Evolutionary conservation across 2,113 vertebrate genomes (phyloP).

Genomic region (Ctenomys sociabilis): DNA sequence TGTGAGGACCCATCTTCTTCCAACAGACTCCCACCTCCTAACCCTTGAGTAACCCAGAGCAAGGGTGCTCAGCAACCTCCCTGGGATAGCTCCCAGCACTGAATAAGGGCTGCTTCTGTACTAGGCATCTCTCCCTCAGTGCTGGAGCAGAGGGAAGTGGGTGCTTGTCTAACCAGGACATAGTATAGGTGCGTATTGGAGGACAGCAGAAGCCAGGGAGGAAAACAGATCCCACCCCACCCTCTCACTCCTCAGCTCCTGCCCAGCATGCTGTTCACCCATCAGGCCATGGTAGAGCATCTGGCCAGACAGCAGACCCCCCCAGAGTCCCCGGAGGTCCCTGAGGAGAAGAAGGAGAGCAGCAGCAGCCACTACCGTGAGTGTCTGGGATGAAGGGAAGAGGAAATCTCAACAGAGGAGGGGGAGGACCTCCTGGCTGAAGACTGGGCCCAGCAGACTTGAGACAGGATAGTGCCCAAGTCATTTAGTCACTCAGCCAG

Average conservation of each 20-base stretch:
- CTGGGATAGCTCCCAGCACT: not conserved
- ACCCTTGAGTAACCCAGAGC: not conserved
- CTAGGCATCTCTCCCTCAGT: not conserved
- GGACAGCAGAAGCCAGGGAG: not conserved
- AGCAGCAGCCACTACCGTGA: not conserved
- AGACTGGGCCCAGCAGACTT: not conserved
- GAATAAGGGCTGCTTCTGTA: not conserved
- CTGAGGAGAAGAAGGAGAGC: not conserved
- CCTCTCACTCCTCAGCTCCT: slow-evolving; percentile 53
- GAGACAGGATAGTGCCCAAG: not conserved
- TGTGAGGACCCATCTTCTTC: not conserved
- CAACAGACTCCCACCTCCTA: fast-evolving
- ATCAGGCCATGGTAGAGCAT: not conserved
- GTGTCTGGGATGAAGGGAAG: not conserved
- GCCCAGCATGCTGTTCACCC: slow-evolving; percentile 45
- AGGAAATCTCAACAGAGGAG: not conserved
- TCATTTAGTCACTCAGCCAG: not conserved
- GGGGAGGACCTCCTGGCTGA: not conserved
- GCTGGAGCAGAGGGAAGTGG: not conserved
- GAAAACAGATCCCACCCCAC: not conserved
- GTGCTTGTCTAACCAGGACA: not conserved
- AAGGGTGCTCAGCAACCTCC: not conserved
- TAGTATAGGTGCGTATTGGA: not conserved
- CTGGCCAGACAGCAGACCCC: not conserved
- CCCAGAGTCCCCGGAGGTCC: not conserved